These are phyloP conservation scores for Helobdella robusta DNA, from an alignment of 2,888 invertebrate species.

Conservation along the genomic window DNA sequence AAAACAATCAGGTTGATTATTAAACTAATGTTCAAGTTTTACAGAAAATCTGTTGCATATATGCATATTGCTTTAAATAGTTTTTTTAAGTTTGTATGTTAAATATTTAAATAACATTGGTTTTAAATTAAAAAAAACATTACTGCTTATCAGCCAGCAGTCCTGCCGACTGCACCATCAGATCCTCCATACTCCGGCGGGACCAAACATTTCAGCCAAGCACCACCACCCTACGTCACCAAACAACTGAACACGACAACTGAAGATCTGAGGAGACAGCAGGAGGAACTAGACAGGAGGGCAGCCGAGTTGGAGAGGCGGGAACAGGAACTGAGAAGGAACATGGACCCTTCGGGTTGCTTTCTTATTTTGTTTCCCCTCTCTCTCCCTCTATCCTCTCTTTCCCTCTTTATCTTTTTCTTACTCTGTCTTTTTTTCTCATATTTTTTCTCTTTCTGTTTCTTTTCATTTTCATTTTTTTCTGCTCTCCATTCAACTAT, in stretches of 20 bases:
- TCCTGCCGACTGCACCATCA: conserved; percentile 2
- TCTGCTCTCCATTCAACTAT: too few relatives aligned
- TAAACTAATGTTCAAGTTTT: conserved; percentile 5
- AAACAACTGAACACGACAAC: conserved; percentile 43
- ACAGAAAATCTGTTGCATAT: neutral
- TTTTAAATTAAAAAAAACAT: neutral
- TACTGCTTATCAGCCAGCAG: conserved; percentile 17
- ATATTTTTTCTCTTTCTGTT: too few relatives aligned
- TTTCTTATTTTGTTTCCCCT: too few relatives aligned
- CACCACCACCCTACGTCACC: neutral
- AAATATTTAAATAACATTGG: neutral
- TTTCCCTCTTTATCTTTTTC: too few relatives aligned
- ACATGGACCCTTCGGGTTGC: conserved; percentile 6
- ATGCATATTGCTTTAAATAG: neutral
- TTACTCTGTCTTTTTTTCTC: too few relatives aligned
- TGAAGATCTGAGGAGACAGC: conserved; percentile 48
- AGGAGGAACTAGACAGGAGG: conserved; percentile 73
- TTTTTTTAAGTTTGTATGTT: neutral
- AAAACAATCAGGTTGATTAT: neutral
- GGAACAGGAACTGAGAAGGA: conserved; percentile 61
- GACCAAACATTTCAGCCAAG: too few relatives aligned
- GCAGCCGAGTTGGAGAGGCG: conserved; percentile 76
- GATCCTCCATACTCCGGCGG: too few relatives aligned
- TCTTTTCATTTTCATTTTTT: too few relatives aligned
- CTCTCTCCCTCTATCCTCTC: too few relatives aligned